These are phyloP conservation scores for Girardinus metallicus DNA, from an alignment of 2,797 vertebrate species.

Conservation along the genomic window DNA sequence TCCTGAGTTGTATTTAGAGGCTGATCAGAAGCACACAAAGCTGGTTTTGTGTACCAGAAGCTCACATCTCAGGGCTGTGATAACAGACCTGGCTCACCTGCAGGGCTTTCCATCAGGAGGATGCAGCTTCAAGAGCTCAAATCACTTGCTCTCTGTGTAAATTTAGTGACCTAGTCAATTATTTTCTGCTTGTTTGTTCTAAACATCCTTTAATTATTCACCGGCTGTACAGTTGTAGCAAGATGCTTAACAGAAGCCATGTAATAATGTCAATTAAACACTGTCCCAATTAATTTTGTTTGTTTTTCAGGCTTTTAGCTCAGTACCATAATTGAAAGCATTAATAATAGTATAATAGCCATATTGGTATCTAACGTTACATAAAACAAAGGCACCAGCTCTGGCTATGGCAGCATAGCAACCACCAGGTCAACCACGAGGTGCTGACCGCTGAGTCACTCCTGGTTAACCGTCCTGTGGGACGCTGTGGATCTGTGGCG, in stretches of 20 bases:
- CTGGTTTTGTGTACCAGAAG: constrained; percentile 67
- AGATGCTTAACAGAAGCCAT: neutral
- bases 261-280: neutral
- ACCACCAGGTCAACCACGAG: constrained; percentile 43
- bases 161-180: neutral
- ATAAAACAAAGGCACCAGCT: constrained; percentile 15
- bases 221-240: too few species aligned
- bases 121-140: neutral
- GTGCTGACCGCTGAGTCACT: constrained; percentile 65
- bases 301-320: neutral
- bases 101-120: constrained; percentile 58
- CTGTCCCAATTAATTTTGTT: neutral
- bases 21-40: constrained; percentile 67
- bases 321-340: neutral
- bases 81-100: constrained; percentile 67
- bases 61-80: constrained; percentile 51
- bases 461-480: constrained; percentile 39
- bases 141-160: neutral
- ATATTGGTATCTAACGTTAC: neutral
- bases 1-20: constrained; percentile 59
- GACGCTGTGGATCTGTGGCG: constrained; percentile 50
- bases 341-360: neutral
- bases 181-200: neutral
- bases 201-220: neutral
- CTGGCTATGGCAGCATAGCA: constrained; percentile 42